Base-by-base conservation (phyloP, 2,888 invertebrate genomes). In the Dicyrtomina minuta region DNA sequence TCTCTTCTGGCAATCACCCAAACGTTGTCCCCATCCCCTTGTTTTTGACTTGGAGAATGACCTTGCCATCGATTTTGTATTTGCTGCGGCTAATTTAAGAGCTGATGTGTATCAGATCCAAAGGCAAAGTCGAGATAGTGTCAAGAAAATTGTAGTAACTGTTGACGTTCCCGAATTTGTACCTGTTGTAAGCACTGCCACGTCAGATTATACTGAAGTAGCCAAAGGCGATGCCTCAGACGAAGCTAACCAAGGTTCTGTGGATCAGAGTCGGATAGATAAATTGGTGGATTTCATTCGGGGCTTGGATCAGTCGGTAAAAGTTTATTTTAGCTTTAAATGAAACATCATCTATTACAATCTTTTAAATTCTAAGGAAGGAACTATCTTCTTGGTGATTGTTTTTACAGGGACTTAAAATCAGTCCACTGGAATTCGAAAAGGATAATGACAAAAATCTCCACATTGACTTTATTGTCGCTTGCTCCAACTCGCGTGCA, bases 391-490 rank as follows among this genome's bases (percentile, higher is more conserved):
- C 33, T 33, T 3, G 3, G 33, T 5, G 8, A 5, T 33, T 33
- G 3, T 20, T 5, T 33, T 33, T 33, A 5, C 33, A 84, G 56
- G 85, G 84, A 61, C 84, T 92, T 51, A 85, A 83, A 72, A 87
- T 96, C 73, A 87, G 88, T 1, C 95, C 97, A 0, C 86, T 97
- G 22, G 97, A 98, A 73, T 99, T 99, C 83, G 99, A 99, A 83
- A 99, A 99, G 82, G 99, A 99, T 81, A 98, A 99, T 83, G 99
- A 99, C 81, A 85, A 87, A 66, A 99, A 99, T 83, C 90, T 96
- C 83, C 99, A 99, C 84, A 97, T 99, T 90, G 98, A 99, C 84
- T 99, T 97, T 82, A 97, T 99, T 79, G 96, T 97, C 0, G 97
- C 98, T 1, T 90, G 96, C 0, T 97, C 97, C 0, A 99, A 99